Evolutionary conservation across 2,888 invertebrate species (phyloP).

Genomic region (Eilema sororculum): DNA sequence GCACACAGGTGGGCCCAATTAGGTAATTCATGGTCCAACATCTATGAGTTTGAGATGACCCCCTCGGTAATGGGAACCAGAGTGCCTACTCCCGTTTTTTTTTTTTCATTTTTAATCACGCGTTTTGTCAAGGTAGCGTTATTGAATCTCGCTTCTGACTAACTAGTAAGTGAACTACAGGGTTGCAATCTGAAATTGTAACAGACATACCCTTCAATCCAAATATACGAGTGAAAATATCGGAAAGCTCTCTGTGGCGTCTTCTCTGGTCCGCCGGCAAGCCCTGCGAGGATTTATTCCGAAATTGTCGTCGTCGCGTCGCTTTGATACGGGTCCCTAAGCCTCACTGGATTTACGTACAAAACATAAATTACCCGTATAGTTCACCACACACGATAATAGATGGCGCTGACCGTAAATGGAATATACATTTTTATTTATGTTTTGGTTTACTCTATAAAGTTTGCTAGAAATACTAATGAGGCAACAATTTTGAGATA

Average conservation of each 20-base stretch:
- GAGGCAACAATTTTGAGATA: too few species aligned
- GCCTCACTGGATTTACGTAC: constrained; percentile 24
- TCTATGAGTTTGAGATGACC: too few species aligned
- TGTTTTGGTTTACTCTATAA: constrained; percentile 6
- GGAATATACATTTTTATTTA: constrained; percentile 1
- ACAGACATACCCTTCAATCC: background rate
- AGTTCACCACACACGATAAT: constrained; percentile 10
- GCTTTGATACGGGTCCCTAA: constrained; percentile 27
- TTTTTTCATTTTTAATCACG: too few species aligned
- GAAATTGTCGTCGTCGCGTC: constrained; percentile 30
- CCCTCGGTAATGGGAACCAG: too few species aligned
- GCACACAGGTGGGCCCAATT: too few species aligned
- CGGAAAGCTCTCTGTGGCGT: constrained; percentile 3
- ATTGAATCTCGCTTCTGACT: too few species aligned
- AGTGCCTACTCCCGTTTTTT: too few species aligned
- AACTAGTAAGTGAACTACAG: too few species aligned
- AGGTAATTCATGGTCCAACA: too few species aligned
- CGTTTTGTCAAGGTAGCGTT: too few species aligned
- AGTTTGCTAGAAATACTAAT: too few species aligned
- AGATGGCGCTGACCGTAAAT: constrained; percentile 16
- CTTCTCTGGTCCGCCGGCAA: background rate
- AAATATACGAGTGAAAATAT: background rate
- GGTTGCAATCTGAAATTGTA: too few species aligned
- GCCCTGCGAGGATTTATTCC: constrained; percentile 33
- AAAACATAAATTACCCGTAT: constrained; percentile 10